Evolutionary conservation across 1,140 invertebrate species (phyloP).

Genomic region (Babylonia areolata): DNA sequence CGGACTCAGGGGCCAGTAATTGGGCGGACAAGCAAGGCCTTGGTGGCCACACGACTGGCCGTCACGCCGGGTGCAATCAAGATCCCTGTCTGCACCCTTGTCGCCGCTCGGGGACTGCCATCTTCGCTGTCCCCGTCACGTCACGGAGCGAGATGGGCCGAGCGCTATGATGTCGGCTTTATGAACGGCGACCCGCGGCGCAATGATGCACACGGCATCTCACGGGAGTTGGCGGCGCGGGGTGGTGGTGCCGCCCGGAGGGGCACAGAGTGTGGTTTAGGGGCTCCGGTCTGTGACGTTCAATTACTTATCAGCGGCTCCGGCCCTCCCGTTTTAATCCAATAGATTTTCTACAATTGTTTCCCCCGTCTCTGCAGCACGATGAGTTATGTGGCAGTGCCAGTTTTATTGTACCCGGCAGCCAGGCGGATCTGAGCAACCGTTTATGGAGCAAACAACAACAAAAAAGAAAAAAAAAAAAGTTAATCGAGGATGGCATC

Average conservation of each 20-base stretch:
- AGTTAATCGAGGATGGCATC: not conserved
- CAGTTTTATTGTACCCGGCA: conserved; percentile 2
- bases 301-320: conserved; percentile 22
- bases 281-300: not conserved
- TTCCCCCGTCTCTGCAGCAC: not conserved
- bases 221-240: not conserved
- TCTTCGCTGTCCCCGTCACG: not conserved
- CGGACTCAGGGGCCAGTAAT: not conserved
- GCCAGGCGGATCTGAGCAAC: not conserved
- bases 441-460: too few relatives aligned
- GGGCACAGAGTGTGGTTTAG: conserved; percentile 22
- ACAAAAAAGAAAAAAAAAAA: too few relatives aligned
- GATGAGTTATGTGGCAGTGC: not conserved
- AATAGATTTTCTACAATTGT: not conserved
- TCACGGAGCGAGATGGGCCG: not conserved
- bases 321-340: not conserved
- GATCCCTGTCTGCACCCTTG: conserved; percentile 13
- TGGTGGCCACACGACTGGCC: not conserved
- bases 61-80: not conserved
- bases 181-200: not conserved
- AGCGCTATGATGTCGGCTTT: not conserved
- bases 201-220: not conserved
- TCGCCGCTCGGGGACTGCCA: conserved; percentile 22
- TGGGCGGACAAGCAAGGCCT: not conserved
- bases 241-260: not conserved